Evolutionary conservation across 2,113 vertebrate species (phyloP).

Genomic region (Sorex fumeus): DNA sequence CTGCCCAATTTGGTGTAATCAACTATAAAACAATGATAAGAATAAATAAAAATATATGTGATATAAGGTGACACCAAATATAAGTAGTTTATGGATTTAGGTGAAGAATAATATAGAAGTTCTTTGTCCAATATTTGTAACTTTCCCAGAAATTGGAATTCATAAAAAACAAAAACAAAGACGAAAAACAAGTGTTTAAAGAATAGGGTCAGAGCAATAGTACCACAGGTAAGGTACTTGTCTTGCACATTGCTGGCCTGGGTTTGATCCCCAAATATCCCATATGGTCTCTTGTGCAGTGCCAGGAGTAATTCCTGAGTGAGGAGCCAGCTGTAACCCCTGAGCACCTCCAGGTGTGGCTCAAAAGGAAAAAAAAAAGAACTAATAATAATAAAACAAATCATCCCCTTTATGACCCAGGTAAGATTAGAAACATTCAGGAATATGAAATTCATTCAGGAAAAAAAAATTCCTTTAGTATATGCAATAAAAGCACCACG

Average conservation of each 20-base stretch:
- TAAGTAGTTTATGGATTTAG: slow-evolving; percentile 52
- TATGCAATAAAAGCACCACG: not conserved
- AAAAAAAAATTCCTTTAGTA: slow-evolving; percentile 50
- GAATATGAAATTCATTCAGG: slow-evolving; percentile 53
- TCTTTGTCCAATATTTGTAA: slow-evolving; percentile 54
- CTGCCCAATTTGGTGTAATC: slow-evolving; percentile 5
- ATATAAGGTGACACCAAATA: slow-evolving; percentile 34
- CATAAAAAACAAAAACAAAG: slow-evolving; percentile 11
- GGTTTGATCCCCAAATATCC: too few species aligned
- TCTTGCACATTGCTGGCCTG: too few species aligned
- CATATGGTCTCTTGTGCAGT: too few species aligned
- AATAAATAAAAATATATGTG: slow-evolving; percentile 10
- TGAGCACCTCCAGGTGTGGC: too few species aligned
- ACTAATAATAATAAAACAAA: not conserved
- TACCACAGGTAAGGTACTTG: too few species aligned
- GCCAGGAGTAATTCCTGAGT: too few species aligned
- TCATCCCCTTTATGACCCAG: not conserved
- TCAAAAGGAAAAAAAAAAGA: not conserved
- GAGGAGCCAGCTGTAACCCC: too few species aligned
- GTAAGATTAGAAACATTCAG: slow-evolving; percentile 28
- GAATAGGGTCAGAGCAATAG: too few species aligned
- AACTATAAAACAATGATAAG: not conserved
- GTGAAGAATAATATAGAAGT: slow-evolving; percentile 40
- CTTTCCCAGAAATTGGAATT: slow-evolving; percentile 47
- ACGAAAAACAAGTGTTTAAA: too few species aligned